Base-by-base conservation (phyloP, 37 sponge, comb jelly and placozoan genomes). In the Amphimedon queenslandica region DNA sequence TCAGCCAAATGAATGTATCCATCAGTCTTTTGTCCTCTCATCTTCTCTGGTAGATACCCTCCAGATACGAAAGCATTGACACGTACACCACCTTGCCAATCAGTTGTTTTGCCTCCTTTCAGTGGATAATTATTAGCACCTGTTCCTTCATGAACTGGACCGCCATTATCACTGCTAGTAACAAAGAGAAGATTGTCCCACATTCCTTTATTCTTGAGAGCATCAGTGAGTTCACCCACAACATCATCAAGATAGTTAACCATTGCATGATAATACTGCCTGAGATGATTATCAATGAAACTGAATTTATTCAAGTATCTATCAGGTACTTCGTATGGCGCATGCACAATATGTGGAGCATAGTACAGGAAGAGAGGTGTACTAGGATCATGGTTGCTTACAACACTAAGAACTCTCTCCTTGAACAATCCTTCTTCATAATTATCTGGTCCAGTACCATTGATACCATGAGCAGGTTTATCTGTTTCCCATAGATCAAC, bases 121-220 rank as follows among this genome's bases (percentile, higher is more conserved):
- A 83, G 69, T 20, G 84, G 84, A 47, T 42, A 83, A 64, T 83
- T 83, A 33, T 67, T 83, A 2, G 77, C 84, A 18, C 70, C 58
- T 34, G 75, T 66, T 20, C 83, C 87, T 24, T 80, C 87, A 75
- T 85, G 79, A 63, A 80, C 87, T 42, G 32, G 18, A n/a, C n/a
- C n/a, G n/a, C n/a, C n/a, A n/a, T n/a, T n/a, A n/a, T n/a, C n/a
- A n/a, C n/a, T n/a, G n/a, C 47, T 58, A 33, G 70, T 36, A 53
- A 85, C 58, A 6, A 86, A 58, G 40, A 86, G 41, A n/a, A 80
- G 60, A 55, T 86, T 75, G 36, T 86, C 67, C 87, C 87, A 86
- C 70, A 86, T 74, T 4, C 73, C 73, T 4, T 64, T 47, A 4
- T 69, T 47, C 37, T 74, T 66, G 6, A 81, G 74, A 5, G 56